Evolutionary conservation across 2,113 vertebrate genomes (phyloP).

Genomic region (Serilophus lunatus): DNA sequence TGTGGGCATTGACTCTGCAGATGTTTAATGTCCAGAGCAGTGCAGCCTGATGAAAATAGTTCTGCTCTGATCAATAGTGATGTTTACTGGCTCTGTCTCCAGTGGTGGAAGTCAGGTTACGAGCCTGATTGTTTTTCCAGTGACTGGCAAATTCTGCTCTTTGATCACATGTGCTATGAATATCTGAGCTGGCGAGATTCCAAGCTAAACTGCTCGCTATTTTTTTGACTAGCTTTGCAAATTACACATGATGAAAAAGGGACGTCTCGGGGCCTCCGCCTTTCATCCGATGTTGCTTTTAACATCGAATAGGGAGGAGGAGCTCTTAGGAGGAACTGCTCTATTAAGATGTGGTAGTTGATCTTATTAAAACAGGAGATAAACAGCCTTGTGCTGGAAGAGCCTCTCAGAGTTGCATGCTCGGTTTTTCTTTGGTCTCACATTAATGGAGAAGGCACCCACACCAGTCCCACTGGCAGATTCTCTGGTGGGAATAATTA

Average conservation of each 20-base stretch:
- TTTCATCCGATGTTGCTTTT: not conserved
- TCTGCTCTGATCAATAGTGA: not conserved
- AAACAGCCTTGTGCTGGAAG: not conserved
- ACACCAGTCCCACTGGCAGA: not conserved
- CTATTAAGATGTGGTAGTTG: not conserved
- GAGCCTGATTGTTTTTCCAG: not conserved
- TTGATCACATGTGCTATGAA: not conserved
- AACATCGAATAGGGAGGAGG: not conserved
- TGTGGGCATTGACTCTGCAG: not conserved
- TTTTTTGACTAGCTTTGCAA: not conserved
- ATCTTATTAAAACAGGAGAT: not conserved
- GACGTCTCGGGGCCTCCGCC: not conserved
- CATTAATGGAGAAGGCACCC: not conserved
- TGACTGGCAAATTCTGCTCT: constrained; percentile 25
- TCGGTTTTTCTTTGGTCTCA: not conserved
- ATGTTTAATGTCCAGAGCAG: not conserved
- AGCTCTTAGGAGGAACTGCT: not conserved
- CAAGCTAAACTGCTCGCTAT: not conserved
- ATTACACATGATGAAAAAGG: not conserved
- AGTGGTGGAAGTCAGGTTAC: not conserved
- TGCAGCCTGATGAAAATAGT: not conserved
- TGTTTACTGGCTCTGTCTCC: not conserved
- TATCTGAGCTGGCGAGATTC: not conserved
- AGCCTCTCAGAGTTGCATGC: not conserved
- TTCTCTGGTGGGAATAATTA: not conserved